These are phyloP conservation scores for Trinectes maculatus DNA, from an alignment of 2,113 vertebrate species.

Conservation along the genomic window DNA sequence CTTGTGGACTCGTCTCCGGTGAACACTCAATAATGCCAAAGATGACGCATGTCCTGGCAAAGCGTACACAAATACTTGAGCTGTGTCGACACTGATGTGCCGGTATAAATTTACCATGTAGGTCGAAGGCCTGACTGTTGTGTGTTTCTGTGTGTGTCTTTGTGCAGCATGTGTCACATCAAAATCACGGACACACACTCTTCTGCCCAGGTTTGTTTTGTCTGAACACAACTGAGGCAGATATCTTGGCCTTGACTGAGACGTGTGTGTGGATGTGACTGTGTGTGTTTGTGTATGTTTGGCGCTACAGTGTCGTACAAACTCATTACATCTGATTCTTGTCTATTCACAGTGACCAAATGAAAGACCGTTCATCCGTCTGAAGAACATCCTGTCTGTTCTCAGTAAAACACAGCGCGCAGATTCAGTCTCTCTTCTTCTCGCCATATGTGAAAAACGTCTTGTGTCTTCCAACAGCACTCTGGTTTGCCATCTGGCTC, in stretches of 20 bases:
- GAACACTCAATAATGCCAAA: slow-evolving; percentile 21
- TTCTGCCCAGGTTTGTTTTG: slow-evolving; percentile 14
- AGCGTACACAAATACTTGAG: slow-evolving; percentile 8
- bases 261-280: no score
- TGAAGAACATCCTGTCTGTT: neutral
- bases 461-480: neutral
- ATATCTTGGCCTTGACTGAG: neutral
- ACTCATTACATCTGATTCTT: neutral
- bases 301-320: neutral
- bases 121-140: slow-evolving; percentile 4
- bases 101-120: slow-evolving; percentile 15
- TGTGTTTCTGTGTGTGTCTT: neutral
- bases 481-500: neutral
- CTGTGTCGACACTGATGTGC: slow-evolving; percentile 1
- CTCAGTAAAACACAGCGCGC: neutral
- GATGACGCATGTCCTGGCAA: slow-evolving; percentile 18
- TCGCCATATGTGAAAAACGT: neutral
- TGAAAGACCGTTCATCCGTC: neutral
- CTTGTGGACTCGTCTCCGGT: neutral
- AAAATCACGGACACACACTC: slow-evolving; percentile 13
- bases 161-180: slow-evolving; percentile 8
- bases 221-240: neutral
- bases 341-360: neutral
- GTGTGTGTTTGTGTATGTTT: neutral
- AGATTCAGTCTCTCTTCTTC: neutral